Base-by-base conservation (phyloP, 1,140 invertebrate species). In the Temnothorax curvispinosus region DNA sequence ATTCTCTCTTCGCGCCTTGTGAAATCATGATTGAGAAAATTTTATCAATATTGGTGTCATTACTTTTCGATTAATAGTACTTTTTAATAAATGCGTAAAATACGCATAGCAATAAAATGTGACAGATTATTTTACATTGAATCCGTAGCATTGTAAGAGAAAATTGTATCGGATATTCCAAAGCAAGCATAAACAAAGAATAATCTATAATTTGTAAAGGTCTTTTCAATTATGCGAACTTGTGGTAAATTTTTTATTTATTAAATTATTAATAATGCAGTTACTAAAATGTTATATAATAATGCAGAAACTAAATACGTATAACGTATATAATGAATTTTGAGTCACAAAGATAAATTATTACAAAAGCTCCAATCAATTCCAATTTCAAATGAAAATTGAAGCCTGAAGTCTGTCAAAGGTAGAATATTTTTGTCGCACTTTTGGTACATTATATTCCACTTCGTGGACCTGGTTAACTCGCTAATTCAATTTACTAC, bases 401-500 rank as follows among this genome's bases (percentile, higher is more conserved):
- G 7, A 27, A 41, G n/a, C 38, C 8, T 27, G n/a, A 75, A n/a
- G 32, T 41, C 7, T 76, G 15, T 41, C 35, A 58, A 76, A 60
- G 38, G n/a, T 8, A 38, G 32, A 56, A 6, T 41, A 41, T 38
- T 76, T 76, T 44, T 35, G 35, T 27, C 52, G 35, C n/a, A 41
- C 35, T 60, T 76, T 76, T 38, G 9, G 56, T 62, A 62, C 5
- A 64, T 32, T 77, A 62, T n/a, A 77, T 77, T 64, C 65, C 21
- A n/a, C 76, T 67, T 80, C 21, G 56, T 65, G 5, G 44, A 78
- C 21, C 27, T n/a, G 60, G 13, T 80, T 64, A 67, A 27, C 60
- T 62, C 60, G 60, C 32, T 67, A 58, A 80, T 67, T 80, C 35
- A 38, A 78, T 78, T 78, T 21, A 50, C 8, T 44, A 35, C 44